These are phyloP conservation scores for Turnix velox DNA, from an alignment of 2,113 vertebrate genomes.

Conservation along the genomic window DNA sequence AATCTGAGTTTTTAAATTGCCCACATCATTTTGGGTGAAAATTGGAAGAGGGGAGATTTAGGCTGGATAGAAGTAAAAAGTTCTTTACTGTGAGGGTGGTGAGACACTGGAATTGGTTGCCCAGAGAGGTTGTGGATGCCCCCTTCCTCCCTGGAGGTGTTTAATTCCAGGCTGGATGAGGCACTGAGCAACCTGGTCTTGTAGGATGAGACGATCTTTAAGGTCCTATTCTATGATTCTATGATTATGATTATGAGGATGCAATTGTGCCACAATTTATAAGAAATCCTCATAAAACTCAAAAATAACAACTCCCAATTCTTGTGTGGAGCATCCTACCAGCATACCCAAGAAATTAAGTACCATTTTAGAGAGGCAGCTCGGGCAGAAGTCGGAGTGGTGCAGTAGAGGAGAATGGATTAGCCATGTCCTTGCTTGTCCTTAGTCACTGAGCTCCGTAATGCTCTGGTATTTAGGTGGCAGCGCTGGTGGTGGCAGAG, in stretches of 20 bases:
- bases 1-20: neutral
- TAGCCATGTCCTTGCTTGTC: slow-evolving; percentile 44
- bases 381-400: neutral
- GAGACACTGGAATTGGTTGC: too few species aligned
- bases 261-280: neutral
- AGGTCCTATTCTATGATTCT: too few species aligned
- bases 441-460: neutral
- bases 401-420: neutral
- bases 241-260: too few species aligned
- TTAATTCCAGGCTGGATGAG: too few species aligned
- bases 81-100: too few species aligned
- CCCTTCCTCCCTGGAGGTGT: too few species aligned
- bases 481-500: neutral
- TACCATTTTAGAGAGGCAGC: neutral
- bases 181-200: too few species aligned
- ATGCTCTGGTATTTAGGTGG: neutral
- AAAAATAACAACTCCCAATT: neutral
- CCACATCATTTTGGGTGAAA: neutral
- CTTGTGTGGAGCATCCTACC: neutral
- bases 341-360: neutral
- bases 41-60: too few species aligned
- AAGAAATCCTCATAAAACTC: neutral
- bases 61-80: too few species aligned
- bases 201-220: too few species aligned
- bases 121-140: too few species aligned